Evolutionary conservation across 2,797 vertebrate genomes (phyloP), one percentile per base, ranked within the genome.

Genomic region (Lepus oiostolus): DNA sequence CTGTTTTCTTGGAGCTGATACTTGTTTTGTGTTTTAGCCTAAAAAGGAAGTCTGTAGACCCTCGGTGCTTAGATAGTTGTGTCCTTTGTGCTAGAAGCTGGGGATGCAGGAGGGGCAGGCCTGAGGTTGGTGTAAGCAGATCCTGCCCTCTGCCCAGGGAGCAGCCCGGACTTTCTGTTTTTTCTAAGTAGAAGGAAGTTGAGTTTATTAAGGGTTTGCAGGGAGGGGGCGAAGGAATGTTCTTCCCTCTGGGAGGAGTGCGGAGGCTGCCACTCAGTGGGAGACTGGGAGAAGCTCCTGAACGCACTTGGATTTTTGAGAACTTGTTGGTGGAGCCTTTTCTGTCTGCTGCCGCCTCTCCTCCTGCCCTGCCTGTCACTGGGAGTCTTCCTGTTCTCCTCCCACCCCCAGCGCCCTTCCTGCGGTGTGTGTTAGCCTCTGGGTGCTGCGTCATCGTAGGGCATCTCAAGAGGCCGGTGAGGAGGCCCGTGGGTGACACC

Each of bases 221-320:
- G 68, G 76, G 86, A 83, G 84, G 79, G 84, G 76, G 85, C 17
- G 16, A 38, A 85, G 80, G 86, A 80, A 35, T 12, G 52, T 19
- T 47, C 47, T 75, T 22, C 8, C 63, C 72, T 94, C 91, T 17
- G 38, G 22, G 83, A 60, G 54, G 83, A 65, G 62, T 17, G 35
- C 1, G 28, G 89, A 79, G 96, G 65, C 77, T 67, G 79, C 63
- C 35, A 1, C 85, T 93, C 63, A 13, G 74, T 50, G 72, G 82
- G 95, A 70, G 86, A n/a, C 71, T n/a, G 22, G 2, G 79, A 2
- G 5, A 50, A 62, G 90, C 88, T 85, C 71, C 8, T 2, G 38
- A 60, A 32, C 54, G 86, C 92, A 91, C 96, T 97, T 95, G 96
- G 93, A 22, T 87, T 97, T 97, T 96, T 82, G 62, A 42, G 71